These are phyloP conservation scores for Aleiodes alternator DNA, from an alignment of 2,888 invertebrate species.

Conservation along the genomic window DNA sequence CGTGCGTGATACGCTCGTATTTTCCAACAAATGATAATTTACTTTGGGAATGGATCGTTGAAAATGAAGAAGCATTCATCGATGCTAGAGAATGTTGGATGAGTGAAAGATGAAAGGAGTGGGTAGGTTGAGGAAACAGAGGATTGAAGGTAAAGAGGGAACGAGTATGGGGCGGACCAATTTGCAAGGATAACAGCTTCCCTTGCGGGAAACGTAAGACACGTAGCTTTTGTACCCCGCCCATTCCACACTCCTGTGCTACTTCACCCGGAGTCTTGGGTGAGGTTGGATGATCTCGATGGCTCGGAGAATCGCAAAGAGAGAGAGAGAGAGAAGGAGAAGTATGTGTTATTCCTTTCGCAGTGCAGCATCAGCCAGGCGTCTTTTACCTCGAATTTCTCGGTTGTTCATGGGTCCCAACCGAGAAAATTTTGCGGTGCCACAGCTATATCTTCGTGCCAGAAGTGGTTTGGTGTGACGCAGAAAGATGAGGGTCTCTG, in stretches of 20 bases:
- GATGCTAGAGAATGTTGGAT: slow-evolving; percentile 15
- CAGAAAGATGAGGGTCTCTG: too few species aligned
- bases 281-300: slow-evolving; percentile 47
- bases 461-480: too few species aligned
- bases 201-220: slow-evolving; percentile 42
- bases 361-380: neutral
- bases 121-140: slow-evolving; percentile 21
- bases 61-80: slow-evolving; percentile 7
- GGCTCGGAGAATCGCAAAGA: slow-evolving; percentile 46
- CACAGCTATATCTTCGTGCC: too few species aligned
- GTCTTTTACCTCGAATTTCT: too few species aligned
- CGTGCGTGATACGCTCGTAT: slow-evolving; percentile 5
- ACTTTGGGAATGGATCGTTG: too few species aligned
- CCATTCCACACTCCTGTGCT: slow-evolving; percentile 21
- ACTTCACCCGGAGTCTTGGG: neutral
- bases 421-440: too few species aligned
- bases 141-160: slow-evolving; percentile 32
- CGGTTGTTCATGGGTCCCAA: too few species aligned
- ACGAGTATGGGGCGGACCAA: slow-evolving; percentile 45
- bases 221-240: slow-evolving; percentile 38
- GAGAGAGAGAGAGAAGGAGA: slow-evolving; percentile 14
- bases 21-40: too few species aligned
- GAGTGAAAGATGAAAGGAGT: slow-evolving; percentile 38
- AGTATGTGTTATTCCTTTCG: neutral
- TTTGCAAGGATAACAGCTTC: slow-evolving; percentile 53